phyloP scores from a whole-genome alignment of 2,797 vertebrate genomes.

The Macrochelys suwanniensis region DNA sequence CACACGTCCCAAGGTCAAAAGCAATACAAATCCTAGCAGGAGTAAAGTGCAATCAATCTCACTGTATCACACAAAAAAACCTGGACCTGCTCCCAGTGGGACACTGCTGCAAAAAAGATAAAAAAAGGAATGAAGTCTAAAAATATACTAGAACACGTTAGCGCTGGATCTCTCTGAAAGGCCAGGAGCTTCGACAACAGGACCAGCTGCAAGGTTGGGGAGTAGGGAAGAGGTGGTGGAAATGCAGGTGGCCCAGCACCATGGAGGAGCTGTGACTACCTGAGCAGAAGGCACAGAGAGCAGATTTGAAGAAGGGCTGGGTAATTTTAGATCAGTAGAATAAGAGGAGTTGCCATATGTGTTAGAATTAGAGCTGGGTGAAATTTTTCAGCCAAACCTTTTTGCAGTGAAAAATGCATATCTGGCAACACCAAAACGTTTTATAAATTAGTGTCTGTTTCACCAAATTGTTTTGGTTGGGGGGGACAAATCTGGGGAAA shows the following conservation, averaged over 20 bases:
- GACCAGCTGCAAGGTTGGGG: constrained; percentile 6
- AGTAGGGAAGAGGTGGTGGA: background rate
- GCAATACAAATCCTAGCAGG: background rate
- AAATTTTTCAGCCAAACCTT: background rate
- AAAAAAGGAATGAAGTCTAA: constrained; percentile 54
- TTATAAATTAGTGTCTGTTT: background rate
- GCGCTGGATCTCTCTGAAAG: constrained; percentile 46
- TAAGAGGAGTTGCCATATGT: constrained; percentile 70
- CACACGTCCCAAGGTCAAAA: background rate
- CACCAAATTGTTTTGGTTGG: background rate
- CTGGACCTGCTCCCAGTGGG: constrained; percentile 77
- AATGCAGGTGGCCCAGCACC: constrained; percentile 49
- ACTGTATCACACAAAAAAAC: background rate
- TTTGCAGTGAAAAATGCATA: background rate
- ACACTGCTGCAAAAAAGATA: constrained; percentile 46
- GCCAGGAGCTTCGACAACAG: background rate
- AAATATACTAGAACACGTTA: constrained; percentile 64
- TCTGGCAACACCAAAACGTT: background rate
- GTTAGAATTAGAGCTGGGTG: background rate
- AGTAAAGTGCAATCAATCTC: background rate
- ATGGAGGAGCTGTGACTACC: constrained; percentile 56
- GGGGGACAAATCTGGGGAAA: background rate
- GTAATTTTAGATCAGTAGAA: constrained; percentile 67
- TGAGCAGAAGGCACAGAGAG: constrained; percentile 58
- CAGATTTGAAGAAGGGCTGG: constrained; percentile 61